Evolutionary conservation across 1,140 invertebrate species (phyloP).

Genomic region (Pararge aegeria): DNA sequence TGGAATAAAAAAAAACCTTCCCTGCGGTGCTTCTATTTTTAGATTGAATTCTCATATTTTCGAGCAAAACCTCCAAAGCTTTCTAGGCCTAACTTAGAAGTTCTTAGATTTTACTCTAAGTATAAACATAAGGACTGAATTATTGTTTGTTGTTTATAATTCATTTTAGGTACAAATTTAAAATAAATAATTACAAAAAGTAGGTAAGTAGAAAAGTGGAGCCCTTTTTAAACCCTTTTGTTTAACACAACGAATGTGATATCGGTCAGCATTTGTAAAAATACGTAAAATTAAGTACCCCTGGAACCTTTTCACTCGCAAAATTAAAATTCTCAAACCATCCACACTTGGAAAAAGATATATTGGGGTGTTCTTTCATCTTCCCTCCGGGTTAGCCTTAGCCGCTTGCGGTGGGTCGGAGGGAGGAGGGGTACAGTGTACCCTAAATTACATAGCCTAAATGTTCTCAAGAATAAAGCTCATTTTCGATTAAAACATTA

Average conservation of each 20-base stretch:
- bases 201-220: constrained; percentile 8
- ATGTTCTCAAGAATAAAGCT: background rate
- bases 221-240: constrained; percentile 8
- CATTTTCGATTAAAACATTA: constrained; percentile 10
- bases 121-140: too few relatives aligned
- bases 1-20: too few relatives aligned
- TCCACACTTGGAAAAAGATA: constrained; percentile 76
- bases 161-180: too few relatives aligned
- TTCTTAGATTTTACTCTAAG: too few relatives aligned
- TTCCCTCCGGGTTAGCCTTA: constrained; percentile 70
- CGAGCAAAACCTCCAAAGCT: too few relatives aligned
- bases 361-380: constrained; percentile 76
- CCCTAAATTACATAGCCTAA: constrained; percentile 1
- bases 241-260: constrained; percentile 23
- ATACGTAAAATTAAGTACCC: constrained; percentile 39
- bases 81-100: too few relatives aligned
- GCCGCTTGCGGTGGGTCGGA: constrained; percentile 54
- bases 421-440: constrained; percentile 27
- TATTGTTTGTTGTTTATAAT: too few relatives aligned
- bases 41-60: too few relatives aligned
- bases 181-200: background rate
- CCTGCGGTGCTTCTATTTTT: too few relatives aligned
- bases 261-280: constrained; percentile 24
- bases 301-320: constrained; percentile 52
- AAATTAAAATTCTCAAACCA: constrained; percentile 78